A percentile compares a stretch with the other conserved stretches of the same genome.
These are phyloP conservation scores for Temnothorax rugatulus DNA, from an alignment of 2,888 invertebrate genomes.

Conservation along the genomic window DNA sequence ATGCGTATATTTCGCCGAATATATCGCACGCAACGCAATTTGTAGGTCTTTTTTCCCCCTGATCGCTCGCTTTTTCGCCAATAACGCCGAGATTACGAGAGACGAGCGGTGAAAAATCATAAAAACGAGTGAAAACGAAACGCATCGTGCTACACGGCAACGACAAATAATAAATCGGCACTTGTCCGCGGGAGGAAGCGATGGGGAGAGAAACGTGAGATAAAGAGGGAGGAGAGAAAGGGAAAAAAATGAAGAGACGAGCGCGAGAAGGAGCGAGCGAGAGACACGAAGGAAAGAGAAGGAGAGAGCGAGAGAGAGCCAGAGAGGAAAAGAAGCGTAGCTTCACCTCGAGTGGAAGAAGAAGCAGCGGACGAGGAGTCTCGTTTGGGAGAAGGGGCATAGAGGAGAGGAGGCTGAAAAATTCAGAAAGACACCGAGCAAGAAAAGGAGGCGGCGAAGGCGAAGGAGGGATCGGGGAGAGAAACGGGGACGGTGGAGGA, in stretches of 20 bases:
- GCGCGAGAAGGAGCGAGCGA: constrained; percentile 40
- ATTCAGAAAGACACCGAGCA: constrained; percentile 74
- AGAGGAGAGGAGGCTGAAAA: constrained; percentile 67
- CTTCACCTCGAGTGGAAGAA: constrained; percentile 40
- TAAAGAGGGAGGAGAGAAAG: constrained; percentile 13
- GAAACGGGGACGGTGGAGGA: constrained; percentile 56
- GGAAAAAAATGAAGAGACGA: not conserved
- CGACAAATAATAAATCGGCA: constrained; percentile 55
- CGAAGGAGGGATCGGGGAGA: constrained; percentile 68
- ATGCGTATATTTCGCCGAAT: constrained; percentile 9
- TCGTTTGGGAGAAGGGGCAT: constrained; percentile 31
- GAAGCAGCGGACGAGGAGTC: constrained; percentile 50
- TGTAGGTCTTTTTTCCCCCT: not conserved
- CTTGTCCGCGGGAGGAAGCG: constrained; percentile 40
- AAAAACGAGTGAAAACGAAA: constrained; percentile 63
- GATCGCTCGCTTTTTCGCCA: constrained; percentile 9
- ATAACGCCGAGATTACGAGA: constrained; percentile 3
- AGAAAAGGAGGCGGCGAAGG: constrained; percentile 67
- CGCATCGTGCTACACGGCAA: constrained; percentile 46
- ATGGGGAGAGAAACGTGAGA: constrained; percentile 25
- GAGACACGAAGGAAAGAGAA: not conserved
- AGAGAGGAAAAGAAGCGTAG: constrained; percentile 51
- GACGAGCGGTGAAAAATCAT: constrained; percentile 31
- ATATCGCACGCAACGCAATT: constrained; percentile 16
- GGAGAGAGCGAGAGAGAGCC: constrained; percentile 35